phyloP scores from a whole-genome alignment of 2,888 invertebrate species.

The Drosophila bunnanda region DNA sequence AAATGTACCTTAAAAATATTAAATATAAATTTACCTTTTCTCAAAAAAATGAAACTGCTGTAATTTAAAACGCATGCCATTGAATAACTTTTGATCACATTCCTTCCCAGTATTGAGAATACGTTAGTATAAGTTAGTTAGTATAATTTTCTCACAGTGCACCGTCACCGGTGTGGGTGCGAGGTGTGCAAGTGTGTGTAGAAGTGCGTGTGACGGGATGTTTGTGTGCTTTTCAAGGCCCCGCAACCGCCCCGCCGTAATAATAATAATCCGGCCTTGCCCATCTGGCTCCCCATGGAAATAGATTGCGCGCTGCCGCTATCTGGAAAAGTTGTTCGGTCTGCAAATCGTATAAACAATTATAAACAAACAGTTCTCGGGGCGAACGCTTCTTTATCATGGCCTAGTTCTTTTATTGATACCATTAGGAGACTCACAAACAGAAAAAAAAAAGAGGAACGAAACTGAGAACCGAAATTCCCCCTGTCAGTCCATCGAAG shows the following conservation, averaged over 20 bases:
- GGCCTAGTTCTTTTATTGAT: constrained; percentile 70
- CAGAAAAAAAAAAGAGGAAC: constrained; percentile 25
- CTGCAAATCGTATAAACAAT: constrained; percentile 76
- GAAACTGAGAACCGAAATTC: constrained; percentile 30
- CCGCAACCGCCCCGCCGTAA: neutral
- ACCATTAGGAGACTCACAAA: constrained; percentile 58
- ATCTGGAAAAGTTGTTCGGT: constrained; percentile 58
- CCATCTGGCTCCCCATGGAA: constrained; percentile 44
- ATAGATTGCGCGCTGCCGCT: constrained; percentile 64
- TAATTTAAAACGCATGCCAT: too few species aligned
- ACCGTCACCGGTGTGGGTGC: neutral
- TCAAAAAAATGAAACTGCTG: neutral
- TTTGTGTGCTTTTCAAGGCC: constrained; percentile 70
- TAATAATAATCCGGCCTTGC: constrained; percentile 33
- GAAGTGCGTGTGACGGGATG: constrained; percentile 46
- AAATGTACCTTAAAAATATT: neutral
- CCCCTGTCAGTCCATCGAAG: constrained; percentile 11
- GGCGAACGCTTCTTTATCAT: constrained; percentile 69
- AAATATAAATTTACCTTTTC: neutral
- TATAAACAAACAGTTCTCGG: constrained; percentile 68
- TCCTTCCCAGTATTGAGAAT: neutral
- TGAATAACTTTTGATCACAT: neutral
- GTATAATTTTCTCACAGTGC: neutral
- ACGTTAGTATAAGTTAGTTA: accelerated
- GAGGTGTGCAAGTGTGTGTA: constrained; percentile 6